Conservation (phyloP, 2,113 vertebrate species). For the Carassius auratus region DNA sequence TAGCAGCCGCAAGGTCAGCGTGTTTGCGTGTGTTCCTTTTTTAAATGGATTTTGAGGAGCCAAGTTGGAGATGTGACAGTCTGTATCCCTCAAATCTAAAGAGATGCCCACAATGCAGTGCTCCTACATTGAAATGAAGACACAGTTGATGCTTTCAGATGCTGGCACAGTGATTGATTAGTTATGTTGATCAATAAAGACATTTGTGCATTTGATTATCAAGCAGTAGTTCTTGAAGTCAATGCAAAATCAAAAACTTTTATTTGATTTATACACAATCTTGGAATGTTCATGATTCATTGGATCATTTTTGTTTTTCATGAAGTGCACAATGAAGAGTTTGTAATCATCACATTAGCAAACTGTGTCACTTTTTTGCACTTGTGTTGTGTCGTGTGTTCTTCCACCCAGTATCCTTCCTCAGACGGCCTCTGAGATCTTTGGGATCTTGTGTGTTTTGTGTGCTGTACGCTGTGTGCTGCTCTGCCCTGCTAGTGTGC, state of each 20-base stretch:
- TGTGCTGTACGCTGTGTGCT: constrained; percentile 40
- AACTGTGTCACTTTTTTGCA: not conserved
- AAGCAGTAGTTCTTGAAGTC: not conserved
- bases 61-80: too few species aligned
- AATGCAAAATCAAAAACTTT: not conserved
- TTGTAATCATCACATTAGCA: not conserved
- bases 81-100: not conserved
- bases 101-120: not conserved
- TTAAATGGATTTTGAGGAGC: too few species aligned
- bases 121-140: not conserved
- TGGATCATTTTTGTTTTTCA: not conserved
- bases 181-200: not conserved
- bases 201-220: not conserved
- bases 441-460: constrained; percentile 21
- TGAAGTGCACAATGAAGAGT: not conserved
- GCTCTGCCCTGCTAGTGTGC: constrained; percentile 55
- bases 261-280: too few species aligned
- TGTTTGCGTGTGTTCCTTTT: too few species aligned
- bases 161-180: not conserved
- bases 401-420: not conserved
- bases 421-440: not conserved
- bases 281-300: too few species aligned
- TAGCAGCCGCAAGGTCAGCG: too few species aligned
- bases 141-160: not conserved
- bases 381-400: not conserved